Conservation (phyloP, 2,888 invertebrate species). For the Cantharis lateralis region DNA sequence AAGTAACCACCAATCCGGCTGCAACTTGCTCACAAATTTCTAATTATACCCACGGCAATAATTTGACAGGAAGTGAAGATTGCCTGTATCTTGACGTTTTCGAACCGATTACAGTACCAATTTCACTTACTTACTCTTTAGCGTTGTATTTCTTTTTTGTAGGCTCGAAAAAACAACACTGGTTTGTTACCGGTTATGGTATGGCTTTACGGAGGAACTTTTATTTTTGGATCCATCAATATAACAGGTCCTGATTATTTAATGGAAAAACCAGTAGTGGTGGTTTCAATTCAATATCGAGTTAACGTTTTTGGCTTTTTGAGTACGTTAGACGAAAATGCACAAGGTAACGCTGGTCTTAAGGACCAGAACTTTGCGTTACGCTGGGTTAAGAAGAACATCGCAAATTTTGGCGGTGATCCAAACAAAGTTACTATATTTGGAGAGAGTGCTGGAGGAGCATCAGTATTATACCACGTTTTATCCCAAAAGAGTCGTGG, state of each 20-base stretch:
- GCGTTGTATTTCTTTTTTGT: too few species aligned
- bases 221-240: conserved; percentile 30
- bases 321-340: conserved; percentile 34
- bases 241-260: conserved; percentile 33
- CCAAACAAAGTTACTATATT: conserved; percentile 28
- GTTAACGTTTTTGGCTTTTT: conserved; percentile 34
- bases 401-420: conserved; percentile 32
- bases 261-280: conserved; percentile 35
- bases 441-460: too few species aligned
- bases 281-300: conserved; percentile 33
- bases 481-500: too few species aligned
- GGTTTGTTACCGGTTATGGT: conserved; percentile 37
- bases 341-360: conserved; percentile 34
- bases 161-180: conserved; percentile 20
- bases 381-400: conserved; percentile 28
- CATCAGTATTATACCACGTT: too few species aligned
- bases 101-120: too few species aligned
- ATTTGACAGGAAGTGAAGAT: conserved; percentile 16
- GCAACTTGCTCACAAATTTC: background rate
- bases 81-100: conserved; percentile 15
- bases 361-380: conserved; percentile 30
- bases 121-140: too few species aligned
- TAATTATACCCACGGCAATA: background rate
- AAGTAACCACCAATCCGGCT: background rate
- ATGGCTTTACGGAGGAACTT: conserved; percentile 40